Base-by-base conservation (phyloP, 2,888 invertebrate species). In the Eremobia ochroleuca region DNA sequence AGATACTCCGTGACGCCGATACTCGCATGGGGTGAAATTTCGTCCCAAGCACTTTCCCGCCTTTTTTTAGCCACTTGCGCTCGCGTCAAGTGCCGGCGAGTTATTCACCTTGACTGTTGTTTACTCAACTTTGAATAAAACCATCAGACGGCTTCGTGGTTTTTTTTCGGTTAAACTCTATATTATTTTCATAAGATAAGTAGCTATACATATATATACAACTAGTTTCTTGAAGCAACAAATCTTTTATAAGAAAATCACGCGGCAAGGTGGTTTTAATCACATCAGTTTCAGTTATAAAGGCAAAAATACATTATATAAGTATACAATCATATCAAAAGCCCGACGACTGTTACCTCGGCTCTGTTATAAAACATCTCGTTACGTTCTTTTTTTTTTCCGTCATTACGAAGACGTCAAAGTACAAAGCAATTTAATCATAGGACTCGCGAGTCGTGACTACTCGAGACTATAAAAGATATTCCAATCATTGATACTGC, bases 381-480 rank as follows among this genome's bases (percentile, higher is more conserved):
- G 34, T 78, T 71, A 79, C 43, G 2, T 40, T 37, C 1, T 15
- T 46, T 66, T 69, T 87, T 87, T 85, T 81, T 85, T 76, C 82
- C 65, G 18, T 69, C 76, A 85, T 87, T 87, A 85, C 58, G 37
- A 76, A 87, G 85, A 87, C 87, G 81, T 87, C 87, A 85, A 82
- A 76, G 76, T 66, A 88, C 82, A 90, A 88, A 87, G 86, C 88
- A 86, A 88, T 90, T 87, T 85, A 86, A 87, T 85, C 79, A 74
- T 85, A 84, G 69, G 65, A 80, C 67, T 64, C 18, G 15, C n/a
- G 15, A 46, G 49, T 81, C 81, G 81, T 79, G 58, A 52, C 81
- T 73, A n/a, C 21, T 73, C 49, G 49, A 72, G 37, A 34, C 80
- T 78, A 66, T 34, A 66, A 18, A 69, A 65, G 52, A 52, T 78